Evolutionary conservation across 2,888 invertebrate genomes (phyloP).

Genomic region (Belgica antarctica): DNA sequence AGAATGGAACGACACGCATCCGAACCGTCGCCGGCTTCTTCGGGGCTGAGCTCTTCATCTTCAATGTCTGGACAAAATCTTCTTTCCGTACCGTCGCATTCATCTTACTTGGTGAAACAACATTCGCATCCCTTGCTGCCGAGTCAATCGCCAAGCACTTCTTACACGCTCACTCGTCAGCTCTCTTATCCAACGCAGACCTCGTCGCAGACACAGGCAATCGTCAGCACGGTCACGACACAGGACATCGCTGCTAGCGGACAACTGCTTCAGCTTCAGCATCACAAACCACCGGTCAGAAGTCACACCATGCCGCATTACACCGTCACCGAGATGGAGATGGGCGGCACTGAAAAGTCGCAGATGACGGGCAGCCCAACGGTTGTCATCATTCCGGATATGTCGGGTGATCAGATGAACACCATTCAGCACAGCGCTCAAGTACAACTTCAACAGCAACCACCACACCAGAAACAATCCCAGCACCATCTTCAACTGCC

Average conservation of each 20-base stretch:
- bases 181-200: slow-evolving; percentile 57
- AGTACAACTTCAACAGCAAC: slow-evolving; percentile 44
- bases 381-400: slow-evolving; percentile 51
- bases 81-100: slow-evolving; percentile 59
- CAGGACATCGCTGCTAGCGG: slow-evolving; percentile 27
- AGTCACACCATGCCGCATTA: slow-evolving; percentile 33
- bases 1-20: slow-evolving; percentile 61
- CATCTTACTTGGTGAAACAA: slow-evolving; percentile 63
- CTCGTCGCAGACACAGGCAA: slow-evolving; percentile 35
- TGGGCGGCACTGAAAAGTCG: slow-evolving; percentile 28
- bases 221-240: slow-evolving; percentile 13
- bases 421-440: slow-evolving; percentile 46
- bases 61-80: slow-evolving; percentile 57
- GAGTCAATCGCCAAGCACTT: slow-evolving; percentile 55
- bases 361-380: slow-evolving; percentile 50
- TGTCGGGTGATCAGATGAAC: slow-evolving; percentile 46
- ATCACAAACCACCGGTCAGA: slow-evolving; percentile 27
- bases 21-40: slow-evolving; percentile 59
- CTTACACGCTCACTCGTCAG: slow-evolving; percentile 56
- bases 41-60: slow-evolving; percentile 38
- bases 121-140: slow-evolving; percentile 66
- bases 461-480: slow-evolving; percentile 48
- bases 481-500: slow-evolving; percentile 49
- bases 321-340: slow-evolving; percentile 30
- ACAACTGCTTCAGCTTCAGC: slow-evolving; percentile 30